Conservation (phyloP, 2,113 vertebrate species). For the Phoxinus phoxinus region DNA sequence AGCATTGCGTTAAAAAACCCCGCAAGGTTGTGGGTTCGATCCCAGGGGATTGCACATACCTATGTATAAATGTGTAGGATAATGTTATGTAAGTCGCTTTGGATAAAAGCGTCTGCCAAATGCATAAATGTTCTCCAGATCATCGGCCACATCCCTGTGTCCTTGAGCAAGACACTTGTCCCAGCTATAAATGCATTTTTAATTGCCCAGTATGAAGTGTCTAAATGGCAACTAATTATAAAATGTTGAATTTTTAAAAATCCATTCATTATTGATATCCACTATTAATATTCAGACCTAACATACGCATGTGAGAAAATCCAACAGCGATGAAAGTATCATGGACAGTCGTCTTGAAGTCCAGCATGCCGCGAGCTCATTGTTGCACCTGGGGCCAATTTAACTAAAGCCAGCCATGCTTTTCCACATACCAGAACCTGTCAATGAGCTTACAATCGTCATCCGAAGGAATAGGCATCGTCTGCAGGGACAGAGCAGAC, state of each 20-base stretch:
- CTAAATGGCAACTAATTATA: conserved; percentile 27
- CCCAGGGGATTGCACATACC: too few relatives aligned
- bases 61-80: too few relatives aligned
- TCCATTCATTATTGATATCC: conserved; percentile 26
- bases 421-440: neutral
- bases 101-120: too few relatives aligned
- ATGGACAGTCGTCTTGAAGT: neutral
- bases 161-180: conserved; percentile 12
- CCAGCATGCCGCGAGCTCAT: neutral
- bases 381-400: neutral
- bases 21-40: too few relatives aligned
- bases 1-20: too few relatives aligned
- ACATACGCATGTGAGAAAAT: neutral
- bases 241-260: conserved; percentile 6
- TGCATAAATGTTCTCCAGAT: too few relatives aligned
- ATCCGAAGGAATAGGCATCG: neutral
- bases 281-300: conserved; percentile 6
- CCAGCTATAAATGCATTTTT: conserved; percentile 39
- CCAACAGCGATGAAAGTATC: neutral
- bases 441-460: neutral
- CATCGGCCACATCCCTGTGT: neutral
- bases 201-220: conserved; percentile 5
- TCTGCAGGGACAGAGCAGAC: neutral
- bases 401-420: neutral
- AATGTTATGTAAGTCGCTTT: too few relatives aligned